Conservation (phyloP, 2,888 invertebrate genomes). For the Sussaba pulchella region DNA sequence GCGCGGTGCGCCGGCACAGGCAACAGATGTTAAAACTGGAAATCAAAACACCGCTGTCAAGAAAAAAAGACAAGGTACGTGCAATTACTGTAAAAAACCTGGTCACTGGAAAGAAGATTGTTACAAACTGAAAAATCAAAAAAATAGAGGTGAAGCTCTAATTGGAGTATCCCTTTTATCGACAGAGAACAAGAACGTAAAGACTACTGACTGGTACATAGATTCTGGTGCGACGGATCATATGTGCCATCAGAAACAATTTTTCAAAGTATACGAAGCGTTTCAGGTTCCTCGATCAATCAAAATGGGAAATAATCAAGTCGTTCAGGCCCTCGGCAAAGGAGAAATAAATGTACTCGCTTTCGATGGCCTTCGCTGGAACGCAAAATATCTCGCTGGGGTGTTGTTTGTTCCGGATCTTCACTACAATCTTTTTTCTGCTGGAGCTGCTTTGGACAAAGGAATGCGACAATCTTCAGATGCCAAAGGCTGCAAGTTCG, state of each 20-base stretch:
- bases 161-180: neutral
- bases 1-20: too few relatives aligned
- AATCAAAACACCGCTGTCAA: neutral
- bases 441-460: constrained; percentile 49
- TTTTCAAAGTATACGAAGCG: constrained; percentile 24
- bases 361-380: constrained; percentile 34
- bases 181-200: neutral
- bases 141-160: constrained; percentile 3
- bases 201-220: neutral
- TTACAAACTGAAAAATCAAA: constrained; percentile 7
- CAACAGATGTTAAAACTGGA: neutral
- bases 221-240: constrained; percentile 43
- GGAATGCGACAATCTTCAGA: constrained; percentile 31
- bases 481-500: neutral
- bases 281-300: constrained; percentile 21
- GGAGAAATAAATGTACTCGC: constrained; percentile 38
- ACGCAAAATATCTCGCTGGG: constrained; percentile 28
- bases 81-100: constrained; percentile 35
- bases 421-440: constrained; percentile 43
- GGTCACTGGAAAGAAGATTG: constrained; percentile 28
- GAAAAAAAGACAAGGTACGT: constrained; percentile 35
- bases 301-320: constrained; percentile 26
- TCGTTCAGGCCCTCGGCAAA: constrained; percentile 33
- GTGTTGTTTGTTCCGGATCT: constrained; percentile 43
- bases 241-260: constrained; percentile 25